Conservation (phyloP, 2,113 vertebrate species). For the Crypturellus undulatus region DNA sequence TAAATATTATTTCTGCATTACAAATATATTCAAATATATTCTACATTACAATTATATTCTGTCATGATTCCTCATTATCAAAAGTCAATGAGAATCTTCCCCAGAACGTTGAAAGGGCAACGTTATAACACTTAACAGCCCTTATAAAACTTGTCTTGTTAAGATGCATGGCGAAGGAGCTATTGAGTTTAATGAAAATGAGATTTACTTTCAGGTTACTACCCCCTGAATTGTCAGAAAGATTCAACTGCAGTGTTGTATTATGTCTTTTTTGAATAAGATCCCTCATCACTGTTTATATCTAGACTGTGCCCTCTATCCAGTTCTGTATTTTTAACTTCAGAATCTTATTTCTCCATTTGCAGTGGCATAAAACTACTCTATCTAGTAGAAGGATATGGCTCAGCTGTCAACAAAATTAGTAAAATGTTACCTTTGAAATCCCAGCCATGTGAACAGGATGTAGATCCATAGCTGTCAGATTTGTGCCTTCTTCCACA, state of each 20-base stretch:
- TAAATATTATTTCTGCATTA: neutral
- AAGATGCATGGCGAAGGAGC: neutral
- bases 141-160: neutral
- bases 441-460: neutral
- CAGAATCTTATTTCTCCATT: neutral
- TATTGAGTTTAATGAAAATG: neutral
- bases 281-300: neutral
- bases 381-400: neutral
- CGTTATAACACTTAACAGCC: too few relatives aligned
- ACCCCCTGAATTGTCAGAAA: neutral
- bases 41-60: neutral
- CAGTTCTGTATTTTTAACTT: neutral
- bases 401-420: neutral
- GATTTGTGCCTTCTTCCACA: neutral
- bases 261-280: neutral
- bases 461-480: neutral
- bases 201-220: neutral
- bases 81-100: neutral
- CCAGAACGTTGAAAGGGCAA: neutral
- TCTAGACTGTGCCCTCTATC: neutral
- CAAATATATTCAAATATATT: neutral
- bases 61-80: neutral
- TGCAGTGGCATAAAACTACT: neutral
- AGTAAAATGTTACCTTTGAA: neutral
- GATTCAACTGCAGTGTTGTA: neutral